Evolutionary conservation across 2,113 vertebrate genomes (phyloP), one percentile per base, ranked within the genome.

Genomic region (Ornithorhynchus anatinus): DNA sequence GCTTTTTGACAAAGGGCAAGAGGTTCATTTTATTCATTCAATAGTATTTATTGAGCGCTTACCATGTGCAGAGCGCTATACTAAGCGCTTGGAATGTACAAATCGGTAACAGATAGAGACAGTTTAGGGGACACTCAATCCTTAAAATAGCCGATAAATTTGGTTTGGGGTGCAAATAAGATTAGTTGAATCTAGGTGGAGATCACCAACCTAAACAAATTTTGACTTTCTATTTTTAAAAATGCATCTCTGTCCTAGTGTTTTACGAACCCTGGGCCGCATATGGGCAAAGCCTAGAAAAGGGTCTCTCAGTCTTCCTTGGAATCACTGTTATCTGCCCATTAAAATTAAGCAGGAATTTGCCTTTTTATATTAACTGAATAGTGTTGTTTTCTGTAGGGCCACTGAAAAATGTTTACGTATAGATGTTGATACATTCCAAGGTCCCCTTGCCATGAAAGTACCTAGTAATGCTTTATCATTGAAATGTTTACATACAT

Each of bases 171-270:
- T n/a, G n/a, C n/a, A n/a, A n/a, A n/a, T n/a, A n/a, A n/a, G n/a
- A n/a, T n/a, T n/a, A n/a, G n/a, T n/a, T n/a, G n/a, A n/a, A n/a
- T n/a, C n/a, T n/a, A n/a, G n/a, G n/a, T n/a, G n/a, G n/a, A n/a
- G n/a, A n/a, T n/a, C n/a, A n/a, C n/a, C n/a, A n/a, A n/a, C n/a
- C n/a, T n/a, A n/a, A n/a, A n/a, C n/a, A n/a, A n/a, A n/a, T n/a
- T n/a, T n/a, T n/a, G n/a, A n/a, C n/a, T n/a, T n/a, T n/a, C n/a
- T n/a, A n/a, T n/a, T n/a, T n/a, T n/a, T n/a, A n/a, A 5, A 2
- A 5, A 6, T 16, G 20, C 1, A 8, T 10, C 40, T 8, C 1
- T 42, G 13, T 13, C n/a, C 33, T 32, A 1, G 19, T 3, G 10
- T 27, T 25, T 17, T 22, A 20, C 14, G 5, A 42, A 17, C 39